Percentiles rank a stretch among this genome's conserved stretches.
Evolutionary conservation across 1,140 invertebrate species (phyloP).

Genomic region (Leptinotarsa lineolata): DNA sequence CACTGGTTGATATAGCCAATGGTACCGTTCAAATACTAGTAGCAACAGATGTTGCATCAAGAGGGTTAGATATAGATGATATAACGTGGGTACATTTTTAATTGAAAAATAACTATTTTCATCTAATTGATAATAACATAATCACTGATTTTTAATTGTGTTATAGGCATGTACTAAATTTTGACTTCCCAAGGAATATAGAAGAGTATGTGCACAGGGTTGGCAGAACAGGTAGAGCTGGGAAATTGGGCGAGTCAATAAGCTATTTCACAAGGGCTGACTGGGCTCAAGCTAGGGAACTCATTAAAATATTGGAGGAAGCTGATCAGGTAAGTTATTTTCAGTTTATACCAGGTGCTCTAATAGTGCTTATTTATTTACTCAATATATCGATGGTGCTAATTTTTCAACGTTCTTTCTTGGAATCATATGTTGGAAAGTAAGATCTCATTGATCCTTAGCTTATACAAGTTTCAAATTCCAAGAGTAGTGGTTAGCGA

Average conservation of each 20-base stretch:
- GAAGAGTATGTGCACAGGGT: slow-evolving; percentile 89
- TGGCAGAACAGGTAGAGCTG: slow-evolving; percentile 86
- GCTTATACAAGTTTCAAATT: no score
- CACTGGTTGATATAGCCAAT: slow-evolving; percentile 78
- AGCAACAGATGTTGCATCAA: slow-evolving; percentile 92
- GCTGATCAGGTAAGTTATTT: slow-evolving; percentile 63
- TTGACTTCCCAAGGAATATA: slow-evolving; percentile 87
- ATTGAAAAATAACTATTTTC: neutral
- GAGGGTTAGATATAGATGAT: slow-evolving; percentile 91
- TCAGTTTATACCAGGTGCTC: neutral
- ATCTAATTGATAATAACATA: neutral
- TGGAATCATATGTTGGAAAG: no score
- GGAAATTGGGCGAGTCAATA: slow-evolving; percentile 79
- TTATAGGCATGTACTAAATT: slow-evolving; percentile 77
- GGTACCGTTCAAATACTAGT: slow-evolving; percentile 80
- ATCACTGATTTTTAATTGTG: neutral
- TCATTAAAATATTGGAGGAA: slow-evolving; percentile 84
- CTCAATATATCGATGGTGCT: no score
- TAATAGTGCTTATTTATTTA: neutral
- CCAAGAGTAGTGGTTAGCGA: no score
- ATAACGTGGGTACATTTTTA: slow-evolving; percentile 71
- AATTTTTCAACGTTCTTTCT: no score
- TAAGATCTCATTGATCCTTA: no score
- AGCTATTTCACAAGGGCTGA: slow-evolving; percentile 80
- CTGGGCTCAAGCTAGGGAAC: slow-evolving; percentile 75